A percentile compares a stretch with the other conserved stretches of the same genome.
Conservation (phyloP, 2,888 invertebrate genomes). For the Pachydiplax longipennis region DNA sequence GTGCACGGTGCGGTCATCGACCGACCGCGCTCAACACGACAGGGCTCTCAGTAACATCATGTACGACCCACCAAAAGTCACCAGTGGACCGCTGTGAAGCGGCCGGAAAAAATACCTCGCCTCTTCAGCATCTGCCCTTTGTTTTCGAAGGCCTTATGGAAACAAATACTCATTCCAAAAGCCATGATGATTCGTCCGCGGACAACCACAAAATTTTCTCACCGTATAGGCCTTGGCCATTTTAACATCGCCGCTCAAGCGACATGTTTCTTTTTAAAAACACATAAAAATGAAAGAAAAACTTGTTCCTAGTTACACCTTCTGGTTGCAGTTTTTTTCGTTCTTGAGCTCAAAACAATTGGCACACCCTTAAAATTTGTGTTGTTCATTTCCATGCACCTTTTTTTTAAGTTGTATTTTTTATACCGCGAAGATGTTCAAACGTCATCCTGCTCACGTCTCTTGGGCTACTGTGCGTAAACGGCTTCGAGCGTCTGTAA, state of each 20-base stretch:
- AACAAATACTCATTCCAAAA: not conserved
- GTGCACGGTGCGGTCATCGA: not conserved
- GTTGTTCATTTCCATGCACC: slow-evolving; percentile 17
- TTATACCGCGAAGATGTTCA: not conserved
- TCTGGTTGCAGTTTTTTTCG: slow-evolving; percentile 8
- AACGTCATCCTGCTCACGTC: not conserved
- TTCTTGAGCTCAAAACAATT: slow-evolving; percentile 30
- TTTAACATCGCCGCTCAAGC: not conserved
- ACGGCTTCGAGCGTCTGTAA: not conserved
- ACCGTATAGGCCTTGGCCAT: slow-evolving; percentile 12
- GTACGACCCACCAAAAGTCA: slow-evolving; percentile 17
- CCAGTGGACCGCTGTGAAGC: slow-evolving; percentile 2
- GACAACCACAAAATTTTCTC: not conserved
- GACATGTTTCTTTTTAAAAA: slow-evolving; percentile 31
- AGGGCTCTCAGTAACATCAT: not conserved
- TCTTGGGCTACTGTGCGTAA: slow-evolving; percentile 36
- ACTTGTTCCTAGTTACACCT: slow-evolving; percentile 27
- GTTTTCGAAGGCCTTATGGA: slow-evolving; percentile 1
- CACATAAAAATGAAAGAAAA: slow-evolving; percentile 43
- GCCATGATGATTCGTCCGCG: not conserved
- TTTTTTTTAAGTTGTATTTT: not conserved
- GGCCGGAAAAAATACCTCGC: not conserved
- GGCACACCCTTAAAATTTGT: not conserved
- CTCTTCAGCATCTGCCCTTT: slow-evolving; percentile 9
- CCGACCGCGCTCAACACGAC: not conserved